Evolutionary conservation across 2,113 vertebrate species (phyloP).

Genomic region (Microtus oregoni): DNA sequence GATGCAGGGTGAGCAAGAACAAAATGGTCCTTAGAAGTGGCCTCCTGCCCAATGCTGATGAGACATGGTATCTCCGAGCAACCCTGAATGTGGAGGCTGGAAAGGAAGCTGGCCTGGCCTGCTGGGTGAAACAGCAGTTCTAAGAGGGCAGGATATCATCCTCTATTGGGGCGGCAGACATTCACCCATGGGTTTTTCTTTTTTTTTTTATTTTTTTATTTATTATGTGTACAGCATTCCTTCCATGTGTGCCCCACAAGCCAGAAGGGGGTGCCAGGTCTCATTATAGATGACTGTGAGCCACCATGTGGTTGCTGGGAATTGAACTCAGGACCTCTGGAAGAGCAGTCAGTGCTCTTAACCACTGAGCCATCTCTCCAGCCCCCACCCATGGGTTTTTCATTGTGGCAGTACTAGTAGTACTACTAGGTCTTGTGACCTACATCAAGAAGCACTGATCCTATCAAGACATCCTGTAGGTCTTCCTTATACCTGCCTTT

Average conservation of each 20-base stretch:
- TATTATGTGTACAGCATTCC: no score
- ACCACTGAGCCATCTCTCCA: no score
- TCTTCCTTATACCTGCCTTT: background rate
- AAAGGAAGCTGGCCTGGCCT: background rate
- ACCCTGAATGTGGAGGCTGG: background rate
- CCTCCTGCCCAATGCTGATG: slow-evolving; percentile 21
- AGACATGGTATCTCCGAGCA: slow-evolving; percentile 15
- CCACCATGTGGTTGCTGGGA: no score
- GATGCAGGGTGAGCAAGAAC: slow-evolving; percentile 47
- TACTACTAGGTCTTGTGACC: background rate
- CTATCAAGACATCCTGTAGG: slow-evolving; percentile 35
- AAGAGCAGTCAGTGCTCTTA: no score
- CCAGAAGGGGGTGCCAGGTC: no score
- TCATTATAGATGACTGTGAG: no score
- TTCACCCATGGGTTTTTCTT: fast-evolving
- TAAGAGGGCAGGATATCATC: slow-evolving; percentile 38
- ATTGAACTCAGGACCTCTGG: no score
- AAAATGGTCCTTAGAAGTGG: background rate
- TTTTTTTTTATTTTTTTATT: no score
- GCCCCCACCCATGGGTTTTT: fast-evolving
- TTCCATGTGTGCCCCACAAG: no score
- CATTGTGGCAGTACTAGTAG: background rate
- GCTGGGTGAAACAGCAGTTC: slow-evolving; percentile 64
- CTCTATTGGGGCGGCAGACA: slow-evolving; percentile 56
- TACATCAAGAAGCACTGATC: background rate